A percentile compares a stretch with the other conserved stretches of the same genome.
Evolutionary conservation across 2,797 vertebrate species (phyloP).

Genomic region (Ispidina lecontei): DNA sequence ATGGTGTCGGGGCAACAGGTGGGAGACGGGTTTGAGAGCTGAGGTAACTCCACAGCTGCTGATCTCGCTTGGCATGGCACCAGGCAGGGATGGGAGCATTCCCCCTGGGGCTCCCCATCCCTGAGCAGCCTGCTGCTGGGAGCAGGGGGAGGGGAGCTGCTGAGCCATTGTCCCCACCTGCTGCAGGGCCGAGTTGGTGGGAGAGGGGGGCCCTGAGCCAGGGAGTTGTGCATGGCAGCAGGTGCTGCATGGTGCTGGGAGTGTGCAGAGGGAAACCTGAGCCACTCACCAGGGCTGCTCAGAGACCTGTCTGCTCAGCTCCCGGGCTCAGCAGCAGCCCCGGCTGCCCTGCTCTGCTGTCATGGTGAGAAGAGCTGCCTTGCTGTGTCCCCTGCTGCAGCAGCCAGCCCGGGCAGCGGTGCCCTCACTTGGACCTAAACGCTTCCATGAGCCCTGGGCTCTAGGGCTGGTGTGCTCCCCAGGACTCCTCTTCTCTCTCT

Average conservation of each 20-base stretch:
- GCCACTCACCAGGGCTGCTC: not conserved
- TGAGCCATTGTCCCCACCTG: not conserved
- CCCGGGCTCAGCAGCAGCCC: not conserved
- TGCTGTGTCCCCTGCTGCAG: not conserved
- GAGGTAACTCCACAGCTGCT: not conserved
- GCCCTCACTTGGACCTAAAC: accelerated
- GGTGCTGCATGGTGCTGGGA: not conserved
- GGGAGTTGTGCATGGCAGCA: too few relatives aligned
- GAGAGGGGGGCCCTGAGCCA: not conserved
- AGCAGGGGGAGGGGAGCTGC: not conserved
- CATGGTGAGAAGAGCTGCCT: not conserved
- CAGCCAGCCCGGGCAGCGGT: not conserved
- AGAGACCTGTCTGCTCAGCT: accelerated
- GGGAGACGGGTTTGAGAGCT: not conserved
- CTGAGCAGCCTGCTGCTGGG: not conserved
- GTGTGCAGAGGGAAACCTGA: not conserved
- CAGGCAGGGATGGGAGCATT: accelerated
- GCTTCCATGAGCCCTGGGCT: not conserved
- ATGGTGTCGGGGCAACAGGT: not conserved
- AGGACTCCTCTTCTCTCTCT: not conserved
- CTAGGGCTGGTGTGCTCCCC: not conserved
- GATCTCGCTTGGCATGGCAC: accelerated
- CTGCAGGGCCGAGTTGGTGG: not conserved
- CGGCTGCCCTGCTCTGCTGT: accelerated
- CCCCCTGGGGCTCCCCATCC: too few relatives aligned